These are phyloP conservation scores for Cheilosia grossa DNA, from an alignment of 2,888 invertebrate genomes.

Conservation along the genomic window DNA sequence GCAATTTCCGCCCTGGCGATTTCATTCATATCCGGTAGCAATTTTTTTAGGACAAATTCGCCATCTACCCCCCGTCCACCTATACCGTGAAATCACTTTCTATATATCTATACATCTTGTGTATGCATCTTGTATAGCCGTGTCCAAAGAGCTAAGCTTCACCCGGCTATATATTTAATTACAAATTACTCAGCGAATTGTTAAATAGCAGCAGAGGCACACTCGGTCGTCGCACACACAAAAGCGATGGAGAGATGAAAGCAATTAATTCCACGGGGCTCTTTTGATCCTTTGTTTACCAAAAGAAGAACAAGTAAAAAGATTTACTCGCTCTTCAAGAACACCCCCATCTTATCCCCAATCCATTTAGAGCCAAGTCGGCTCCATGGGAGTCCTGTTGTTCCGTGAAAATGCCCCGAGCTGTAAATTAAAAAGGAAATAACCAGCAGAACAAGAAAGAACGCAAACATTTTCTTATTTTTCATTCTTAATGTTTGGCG, in stretches of 20 bases:
- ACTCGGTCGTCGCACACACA: constrained; percentile 32
- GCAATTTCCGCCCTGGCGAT: constrained; percentile 51
- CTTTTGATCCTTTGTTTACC: constrained; percentile 74
- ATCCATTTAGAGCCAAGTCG: constrained; percentile 37
- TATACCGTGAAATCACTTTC: constrained; percentile 31
- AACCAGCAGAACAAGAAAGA: constrained; percentile 37
- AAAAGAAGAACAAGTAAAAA: constrained; percentile 20
- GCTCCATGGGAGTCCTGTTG: constrained; percentile 42
- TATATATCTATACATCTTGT: too few relatives aligned
- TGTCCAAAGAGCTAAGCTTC: constrained; percentile 20
- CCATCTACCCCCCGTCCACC: constrained; percentile 1
- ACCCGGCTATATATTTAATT: constrained; percentile 55
- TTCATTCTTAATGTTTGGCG: constrained; percentile 40
- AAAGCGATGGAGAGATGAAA: constrained; percentile 49
- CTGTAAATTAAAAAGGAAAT: constrained; percentile 71
- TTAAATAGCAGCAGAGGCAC: constrained; percentile 58
- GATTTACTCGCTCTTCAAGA: constrained; percentile 45
- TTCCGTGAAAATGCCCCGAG: constrained; percentile 59
- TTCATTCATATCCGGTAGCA: constrained; percentile 50
- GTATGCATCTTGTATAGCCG: constrained; percentile 4
- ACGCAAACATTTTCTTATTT: constrained; percentile 20
- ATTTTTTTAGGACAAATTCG: constrained; percentile 26
- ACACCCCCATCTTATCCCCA: constrained; percentile 49
- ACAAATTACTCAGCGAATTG: constrained; percentile 70
- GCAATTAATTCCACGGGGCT: constrained; percentile 67